Conservation (phyloP, 2,113 vertebrate species). For the Macquaria ambigua region DNA sequence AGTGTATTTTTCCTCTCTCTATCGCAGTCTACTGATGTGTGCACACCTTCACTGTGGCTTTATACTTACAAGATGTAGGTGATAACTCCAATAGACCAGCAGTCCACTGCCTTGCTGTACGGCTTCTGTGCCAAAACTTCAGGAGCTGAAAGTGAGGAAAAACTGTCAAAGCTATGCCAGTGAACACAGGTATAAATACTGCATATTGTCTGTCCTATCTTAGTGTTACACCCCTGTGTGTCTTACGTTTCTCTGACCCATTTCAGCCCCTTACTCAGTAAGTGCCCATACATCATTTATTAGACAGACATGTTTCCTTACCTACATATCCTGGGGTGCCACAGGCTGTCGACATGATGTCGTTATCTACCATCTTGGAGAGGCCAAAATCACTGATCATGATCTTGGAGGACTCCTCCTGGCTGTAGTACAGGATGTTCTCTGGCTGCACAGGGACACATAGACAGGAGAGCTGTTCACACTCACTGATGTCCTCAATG, state of each 20-base stretch:
- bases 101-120: conserved; percentile 97
- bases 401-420: conserved; percentile 95
- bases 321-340: conserved; percentile 97
- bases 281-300: background rate
- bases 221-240: background rate
- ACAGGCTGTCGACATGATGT: conserved; percentile 97
- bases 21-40: background rate
- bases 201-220: background rate
- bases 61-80: conserved; percentile 95
- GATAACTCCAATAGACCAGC: conserved; percentile 99
- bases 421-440: conserved; percentile 94
- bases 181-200: background rate
- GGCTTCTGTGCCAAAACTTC: conserved; percentile 97
- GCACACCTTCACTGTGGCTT: background rate
- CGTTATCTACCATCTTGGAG: conserved; percentile 95
- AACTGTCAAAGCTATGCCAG: background rate
- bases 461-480: conserved; percentile 25
- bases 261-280: no score
- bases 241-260: background rate
- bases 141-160: conserved; percentile 85
- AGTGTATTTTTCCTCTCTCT: background rate
- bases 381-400: conserved; percentile 98
- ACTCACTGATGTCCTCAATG: background rate
- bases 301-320: conserved; percentile 68
- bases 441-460: conserved; percentile 87